Conservation (phyloP, 2,888 invertebrate species). For the Lissocephala sabroskyi region DNA sequence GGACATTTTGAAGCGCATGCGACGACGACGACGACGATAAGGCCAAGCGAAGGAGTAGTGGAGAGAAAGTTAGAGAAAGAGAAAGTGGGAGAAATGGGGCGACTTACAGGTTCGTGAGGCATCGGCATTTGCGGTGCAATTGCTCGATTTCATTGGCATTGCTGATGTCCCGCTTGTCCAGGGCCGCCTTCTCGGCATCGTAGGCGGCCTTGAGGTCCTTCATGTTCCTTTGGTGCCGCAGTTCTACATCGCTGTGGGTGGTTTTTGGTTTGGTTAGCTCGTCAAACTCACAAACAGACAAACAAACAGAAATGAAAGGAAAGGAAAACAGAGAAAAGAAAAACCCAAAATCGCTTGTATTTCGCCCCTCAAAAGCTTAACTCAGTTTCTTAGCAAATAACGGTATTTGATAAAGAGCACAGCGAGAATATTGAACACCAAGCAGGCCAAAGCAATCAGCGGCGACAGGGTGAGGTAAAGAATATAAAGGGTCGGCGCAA, state of each 20-base stretch:
- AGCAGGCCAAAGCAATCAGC: conserved; percentile 67
- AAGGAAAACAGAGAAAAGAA: too few relatives aligned
- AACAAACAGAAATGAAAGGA: too few relatives aligned
- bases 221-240: conserved; percentile 70
- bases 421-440: conserved; percentile 64
- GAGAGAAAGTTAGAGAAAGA: not conserved
- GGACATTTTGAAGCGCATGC: too few relatives aligned
- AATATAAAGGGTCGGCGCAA: conserved; percentile 67
- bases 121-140: conserved; percentile 75
- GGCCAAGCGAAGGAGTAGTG: conserved; percentile 38
- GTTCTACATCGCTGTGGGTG: conserved; percentile 73
- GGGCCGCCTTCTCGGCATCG: conserved; percentile 68
- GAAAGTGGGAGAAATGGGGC: not conserved
- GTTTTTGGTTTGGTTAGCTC: too few relatives aligned
- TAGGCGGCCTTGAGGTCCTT: conserved; percentile 71
- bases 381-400: conserved; percentile 39
- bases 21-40: conserved; percentile 38
- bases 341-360: too few relatives aligned
- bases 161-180: conserved; percentile 73
- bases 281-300: too few relatives aligned
- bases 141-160: conserved; percentile 75
- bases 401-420: conserved; percentile 57
- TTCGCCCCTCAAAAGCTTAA: not conserved
- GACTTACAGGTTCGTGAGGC: conserved; percentile 76
- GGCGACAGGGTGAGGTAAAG: conserved; percentile 69